A percentile compares a stretch with the other conserved stretches of the same genome.
These are phyloP conservation scores for Melolontha melolontha DNA, from an alignment of 2,888 invertebrate species.

Conservation along the genomic window DNA sequence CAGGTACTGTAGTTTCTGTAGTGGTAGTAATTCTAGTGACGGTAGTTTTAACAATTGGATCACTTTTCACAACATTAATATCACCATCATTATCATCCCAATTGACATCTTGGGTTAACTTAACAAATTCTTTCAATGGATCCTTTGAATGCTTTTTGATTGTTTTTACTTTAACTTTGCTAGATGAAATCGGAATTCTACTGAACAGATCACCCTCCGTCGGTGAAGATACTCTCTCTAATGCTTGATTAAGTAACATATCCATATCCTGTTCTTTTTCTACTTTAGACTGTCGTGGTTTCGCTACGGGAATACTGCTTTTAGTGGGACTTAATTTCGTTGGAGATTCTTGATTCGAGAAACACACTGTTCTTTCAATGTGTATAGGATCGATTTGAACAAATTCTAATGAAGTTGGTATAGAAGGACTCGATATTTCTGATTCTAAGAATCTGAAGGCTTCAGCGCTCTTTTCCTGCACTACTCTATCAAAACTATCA, in stretches of 20 bases:
- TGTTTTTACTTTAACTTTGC: conserved; percentile 65
- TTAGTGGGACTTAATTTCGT: conserved; percentile 39
- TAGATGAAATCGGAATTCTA: conserved; percentile 61
- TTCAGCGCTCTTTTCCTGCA: conserved; percentile 62
- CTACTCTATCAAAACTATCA: conserved; percentile 50
- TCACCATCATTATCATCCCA: conserved; percentile 60
- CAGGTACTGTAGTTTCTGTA: conserved; percentile 38
- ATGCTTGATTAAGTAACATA: conserved; percentile 49
- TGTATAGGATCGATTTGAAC: conserved; percentile 37
- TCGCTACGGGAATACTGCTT: conserved; percentile 60
- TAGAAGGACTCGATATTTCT: conserved; percentile 58
- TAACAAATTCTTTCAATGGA: conserved; percentile 64
- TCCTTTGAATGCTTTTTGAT: conserved; percentile 68
- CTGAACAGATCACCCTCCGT: conserved; percentile 60
- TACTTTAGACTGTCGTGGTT: conserved; percentile 54
- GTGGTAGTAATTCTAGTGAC: conserved; percentile 57
- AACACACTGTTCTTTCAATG: conserved; percentile 48
- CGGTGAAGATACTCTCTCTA: conserved; percentile 51
- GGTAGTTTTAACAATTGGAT: conserved; percentile 62
- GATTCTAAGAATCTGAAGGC: conserved; percentile 64
- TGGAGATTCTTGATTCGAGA: conserved; percentile 39
- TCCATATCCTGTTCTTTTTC: conserved; percentile 58
- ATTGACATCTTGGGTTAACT: conserved; percentile 63
- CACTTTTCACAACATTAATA: conserved; percentile 41
- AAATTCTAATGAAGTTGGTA: conserved; percentile 39